These are phyloP conservation scores for Menidia menidia DNA, from an alignment of 2,797 vertebrate species.

Conservation along the genomic window DNA sequence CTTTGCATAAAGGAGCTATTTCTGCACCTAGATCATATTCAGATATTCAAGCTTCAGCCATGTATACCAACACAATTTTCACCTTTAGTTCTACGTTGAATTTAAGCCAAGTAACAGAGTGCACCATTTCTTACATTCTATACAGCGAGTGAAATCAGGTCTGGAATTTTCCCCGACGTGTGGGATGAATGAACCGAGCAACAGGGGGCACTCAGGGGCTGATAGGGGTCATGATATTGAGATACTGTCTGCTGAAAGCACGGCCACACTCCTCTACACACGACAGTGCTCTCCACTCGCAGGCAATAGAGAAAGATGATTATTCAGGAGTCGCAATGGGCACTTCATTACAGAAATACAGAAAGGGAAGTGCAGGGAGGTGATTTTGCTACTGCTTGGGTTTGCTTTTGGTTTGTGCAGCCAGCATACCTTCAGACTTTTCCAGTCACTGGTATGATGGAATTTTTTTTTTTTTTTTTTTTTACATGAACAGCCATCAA, in stretches of 20 bases:
- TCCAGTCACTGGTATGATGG: conserved; percentile 54
- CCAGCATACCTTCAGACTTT: conserved; percentile 56
- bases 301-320: conserved; percentile 49
- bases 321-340: conserved; percentile 67
- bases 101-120: conserved; percentile 20
- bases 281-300: conserved; percentile 24
- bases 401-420: conserved; percentile 67
- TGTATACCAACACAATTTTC: conserved; percentile 8
- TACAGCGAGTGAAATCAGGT: conserved; percentile 57
- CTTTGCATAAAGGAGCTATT: conserved; percentile 32
- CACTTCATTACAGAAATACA: conserved; percentile 56
- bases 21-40: conserved; percentile 40
- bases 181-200: conserved; percentile 39
- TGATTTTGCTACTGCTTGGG: conserved; percentile 23
- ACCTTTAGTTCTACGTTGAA: conserved; percentile 15
- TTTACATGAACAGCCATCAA: conserved; percentile 51
- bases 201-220: conserved; percentile 38
- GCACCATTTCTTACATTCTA: conserved; percentile 30
- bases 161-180: conserved; percentile 38
- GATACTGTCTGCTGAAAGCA: conserved; percentile 34
- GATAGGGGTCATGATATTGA: conserved; percentile 64
- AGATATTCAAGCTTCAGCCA: conserved; percentile 33
- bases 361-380: conserved; percentile 52
- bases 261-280: conserved; percentile 17
- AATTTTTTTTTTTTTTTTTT: conserved; percentile 48